Conservation (phyloP, 2,113 vertebrate species). For the Nycticryphes semicollaris region DNA sequence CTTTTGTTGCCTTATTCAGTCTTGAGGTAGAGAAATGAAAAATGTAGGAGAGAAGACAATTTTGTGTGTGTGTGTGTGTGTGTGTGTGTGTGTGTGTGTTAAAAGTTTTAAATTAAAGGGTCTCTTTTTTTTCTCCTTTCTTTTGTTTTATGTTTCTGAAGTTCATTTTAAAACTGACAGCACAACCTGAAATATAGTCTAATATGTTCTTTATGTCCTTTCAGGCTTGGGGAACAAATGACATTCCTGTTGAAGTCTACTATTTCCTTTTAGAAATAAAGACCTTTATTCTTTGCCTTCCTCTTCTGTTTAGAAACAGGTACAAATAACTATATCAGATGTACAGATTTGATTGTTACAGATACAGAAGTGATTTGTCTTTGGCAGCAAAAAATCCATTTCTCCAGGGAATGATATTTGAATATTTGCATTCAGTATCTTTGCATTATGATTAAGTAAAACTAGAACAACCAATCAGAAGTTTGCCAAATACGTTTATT, state of each 20-base stretch:
- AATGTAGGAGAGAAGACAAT: background rate
- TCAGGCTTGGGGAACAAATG: slow-evolving; percentile 68
- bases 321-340: background rate
- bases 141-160: background rate
- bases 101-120: background rate
- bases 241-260: background rate
- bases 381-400: background rate
- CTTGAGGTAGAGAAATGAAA: background rate
- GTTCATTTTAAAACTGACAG: background rate
- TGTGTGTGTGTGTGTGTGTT: background rate
- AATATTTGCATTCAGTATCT: background rate
- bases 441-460: background rate
- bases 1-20: background rate
- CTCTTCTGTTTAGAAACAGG: background rate
- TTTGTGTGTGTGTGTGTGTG: background rate
- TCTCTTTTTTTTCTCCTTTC: background rate
- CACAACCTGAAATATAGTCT: background rate
- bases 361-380: background rate
- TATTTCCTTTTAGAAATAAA: background rate
- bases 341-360: background rate
- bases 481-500: background rate
- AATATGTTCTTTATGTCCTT: slow-evolving; percentile 43
- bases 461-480: background rate
- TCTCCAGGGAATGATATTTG: background rate
- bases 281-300: background rate